Conservation (phyloP, 2,888 invertebrate species). For the Helicoverpa assulta region DNA sequence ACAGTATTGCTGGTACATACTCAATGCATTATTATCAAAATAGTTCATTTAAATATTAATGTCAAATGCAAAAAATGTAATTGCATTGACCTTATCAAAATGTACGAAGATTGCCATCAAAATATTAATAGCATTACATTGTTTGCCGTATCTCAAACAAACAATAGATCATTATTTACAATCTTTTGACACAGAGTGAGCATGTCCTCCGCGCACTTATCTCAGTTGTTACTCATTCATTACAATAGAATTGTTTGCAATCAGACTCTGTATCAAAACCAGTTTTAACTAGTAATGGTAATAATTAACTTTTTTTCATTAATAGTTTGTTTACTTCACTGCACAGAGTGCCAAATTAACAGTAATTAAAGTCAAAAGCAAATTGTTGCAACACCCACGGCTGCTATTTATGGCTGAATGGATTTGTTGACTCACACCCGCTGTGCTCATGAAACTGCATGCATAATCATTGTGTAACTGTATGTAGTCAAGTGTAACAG, state of each 20-base stretch:
- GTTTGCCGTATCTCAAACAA: constrained; percentile 8
- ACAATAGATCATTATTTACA: constrained; percentile 19
- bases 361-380: constrained; percentile 32
- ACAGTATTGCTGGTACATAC: background rate
- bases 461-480: constrained; percentile 14
- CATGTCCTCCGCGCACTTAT: constrained; percentile 11
- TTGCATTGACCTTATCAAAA: background rate
- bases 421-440: constrained; percentile 31
- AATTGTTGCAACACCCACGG: constrained; percentile 15
- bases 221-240: constrained; percentile 10
- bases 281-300: constrained; percentile 1
- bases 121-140: background rate
- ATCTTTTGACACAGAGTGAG: constrained; percentile 2
- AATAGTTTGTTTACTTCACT: constrained; percentile 12
- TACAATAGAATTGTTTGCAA: constrained; percentile 12
- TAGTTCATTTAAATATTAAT: background rate
- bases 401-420: constrained; percentile 38
- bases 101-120: background rate
- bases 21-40: background rate
- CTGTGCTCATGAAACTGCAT: constrained; percentile 5
- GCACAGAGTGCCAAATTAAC: constrained; percentile 32
- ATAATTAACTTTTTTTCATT: constrained; percentile 18
- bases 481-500: background rate
- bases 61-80: background rate
- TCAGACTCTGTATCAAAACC: constrained; percentile 6